phyloP scores from a whole-genome alignment of 2,888 invertebrate species.

The Carterocephalus palaemon region DNA sequence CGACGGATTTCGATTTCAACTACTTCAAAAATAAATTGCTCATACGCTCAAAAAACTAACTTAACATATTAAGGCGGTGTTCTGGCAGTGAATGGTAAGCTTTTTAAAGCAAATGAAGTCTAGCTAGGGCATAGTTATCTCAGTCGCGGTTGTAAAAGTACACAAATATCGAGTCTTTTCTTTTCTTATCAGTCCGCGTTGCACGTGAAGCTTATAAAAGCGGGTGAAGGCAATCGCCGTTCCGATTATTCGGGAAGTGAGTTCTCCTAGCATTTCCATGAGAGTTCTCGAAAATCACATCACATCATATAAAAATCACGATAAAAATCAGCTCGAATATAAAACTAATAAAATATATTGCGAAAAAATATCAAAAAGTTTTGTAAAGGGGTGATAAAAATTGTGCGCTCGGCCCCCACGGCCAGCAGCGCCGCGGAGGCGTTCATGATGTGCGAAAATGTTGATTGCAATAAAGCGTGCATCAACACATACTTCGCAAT shows the following conservation, averaged over 20 bases:
- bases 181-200: constrained; percentile 10
- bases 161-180: constrained; percentile 12
- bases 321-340: constrained; percentile 11
- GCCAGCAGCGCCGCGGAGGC: constrained; percentile 36
- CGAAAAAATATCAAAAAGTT: constrained; percentile 22
- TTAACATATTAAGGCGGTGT: constrained; percentile 52
- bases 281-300: constrained; percentile 42
- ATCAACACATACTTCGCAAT: constrained; percentile 70
- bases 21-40: constrained; percentile 23
- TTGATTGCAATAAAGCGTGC: constrained; percentile 69
- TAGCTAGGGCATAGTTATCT: constrained; percentile 50
- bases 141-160: constrained; percentile 39
- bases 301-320: constrained; percentile 29
- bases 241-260: constrained; percentile 1
- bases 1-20: constrained; percentile 29
- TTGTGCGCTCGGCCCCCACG: constrained; percentile 24
- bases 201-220: constrained; percentile 22
- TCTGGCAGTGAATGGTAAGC: constrained; percentile 53
- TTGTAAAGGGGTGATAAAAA: constrained; percentile 18
- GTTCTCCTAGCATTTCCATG: constrained; percentile 29
- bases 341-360: constrained; percentile 20
- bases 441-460: constrained; percentile 59
- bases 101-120: constrained; percentile 49
- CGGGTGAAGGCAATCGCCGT: constrained; percentile 16
- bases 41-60: constrained; percentile 37